Evolutionary conservation across 1,140 invertebrate genomes (phyloP).

Genomic region (Vanessa tameamea): DNA sequence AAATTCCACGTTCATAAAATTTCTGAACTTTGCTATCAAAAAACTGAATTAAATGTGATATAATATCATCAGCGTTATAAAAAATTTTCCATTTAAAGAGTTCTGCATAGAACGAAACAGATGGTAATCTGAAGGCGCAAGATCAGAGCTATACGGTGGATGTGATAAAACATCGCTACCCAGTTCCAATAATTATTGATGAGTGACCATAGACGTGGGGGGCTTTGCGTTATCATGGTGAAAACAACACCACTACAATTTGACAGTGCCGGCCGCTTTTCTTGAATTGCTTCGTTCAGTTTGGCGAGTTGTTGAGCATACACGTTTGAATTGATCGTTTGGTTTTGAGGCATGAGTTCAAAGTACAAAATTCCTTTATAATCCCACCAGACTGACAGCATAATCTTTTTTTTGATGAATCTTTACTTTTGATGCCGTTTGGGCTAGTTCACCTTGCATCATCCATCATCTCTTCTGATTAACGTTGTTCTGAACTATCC

Average conservation of each 20-base stretch:
- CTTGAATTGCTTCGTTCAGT: slow-evolving; percentile 30
- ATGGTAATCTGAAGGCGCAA: slow-evolving; percentile 18
- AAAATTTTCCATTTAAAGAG: neutral
- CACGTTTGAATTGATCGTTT: slow-evolving; percentile 18
- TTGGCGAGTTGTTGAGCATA: slow-evolving; percentile 17
- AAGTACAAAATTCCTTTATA: slow-evolving; percentile 23
- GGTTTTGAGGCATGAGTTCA: slow-evolving; percentile 17
- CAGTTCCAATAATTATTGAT: slow-evolving; percentile 20
- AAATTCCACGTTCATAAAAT: no score
- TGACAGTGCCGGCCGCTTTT: slow-evolving; percentile 6
- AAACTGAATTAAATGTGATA: slow-evolving; percentile 1
- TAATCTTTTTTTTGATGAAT: slow-evolving; percentile 33
- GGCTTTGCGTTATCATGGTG: slow-evolving; percentile 38
- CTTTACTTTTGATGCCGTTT: slow-evolving; percentile 22
- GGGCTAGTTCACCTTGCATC: slow-evolving; percentile 21
- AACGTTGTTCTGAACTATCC: slow-evolving; percentile 13
- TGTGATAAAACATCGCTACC: slow-evolving; percentile 12
- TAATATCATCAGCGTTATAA: slow-evolving; percentile 2
- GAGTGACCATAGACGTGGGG: slow-evolving; percentile 25
- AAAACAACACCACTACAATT: slow-evolving; percentile 39
- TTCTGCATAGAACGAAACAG: slow-evolving; percentile 29
- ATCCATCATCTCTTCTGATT: slow-evolving; percentile 31
- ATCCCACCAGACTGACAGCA: slow-evolving; percentile 30
- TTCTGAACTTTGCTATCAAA: no score
- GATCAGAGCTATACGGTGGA: neutral